Evolutionary conservation across 2,888 invertebrate species (phyloP).

Genomic region (Ferdinandea cuprea): DNA sequence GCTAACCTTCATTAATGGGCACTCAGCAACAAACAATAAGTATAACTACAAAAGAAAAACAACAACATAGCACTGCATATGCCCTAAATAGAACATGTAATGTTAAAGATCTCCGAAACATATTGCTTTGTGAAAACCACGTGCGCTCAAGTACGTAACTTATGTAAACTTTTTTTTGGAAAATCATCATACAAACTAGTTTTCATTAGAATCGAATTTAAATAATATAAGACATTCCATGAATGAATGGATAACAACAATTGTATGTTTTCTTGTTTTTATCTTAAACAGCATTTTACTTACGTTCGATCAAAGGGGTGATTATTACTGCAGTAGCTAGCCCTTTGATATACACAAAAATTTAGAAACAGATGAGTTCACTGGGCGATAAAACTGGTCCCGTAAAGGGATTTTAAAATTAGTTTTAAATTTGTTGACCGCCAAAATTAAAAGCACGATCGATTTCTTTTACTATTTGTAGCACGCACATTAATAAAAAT

Average conservation of each 20-base stretch:
- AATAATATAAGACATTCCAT: slow-evolving; percentile 4
- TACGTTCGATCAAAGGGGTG: slow-evolving; percentile 12
- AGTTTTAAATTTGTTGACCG: slow-evolving; percentile 5
- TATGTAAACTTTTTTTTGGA: slow-evolving; percentile 40
- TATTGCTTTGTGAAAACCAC: slow-evolving; percentile 42
- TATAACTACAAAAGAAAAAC: slow-evolving; percentile 12
- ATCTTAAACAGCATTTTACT: slow-evolving; percentile 16
- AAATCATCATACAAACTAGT: background rate
- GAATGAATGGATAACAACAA: slow-evolving; percentile 4
- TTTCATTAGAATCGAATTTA: slow-evolving; percentile 16
- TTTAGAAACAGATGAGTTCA: background rate
- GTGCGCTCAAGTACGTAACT: slow-evolving; percentile 29
- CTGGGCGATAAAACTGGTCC: no score
- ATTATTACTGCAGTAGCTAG: background rate
- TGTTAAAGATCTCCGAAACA: background rate
- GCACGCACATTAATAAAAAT: slow-evolving; percentile 14
- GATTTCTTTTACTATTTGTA: slow-evolving; percentile 19
- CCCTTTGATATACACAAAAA: background rate
- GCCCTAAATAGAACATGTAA: slow-evolving; percentile 31
- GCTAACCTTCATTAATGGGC: background rate
- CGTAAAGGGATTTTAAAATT: no score
- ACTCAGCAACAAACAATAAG: slow-evolving; percentile 11
- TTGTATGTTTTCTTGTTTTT: background rate
- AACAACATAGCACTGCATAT: no score
- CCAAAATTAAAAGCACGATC: slow-evolving; percentile 41